These are phyloP conservation scores for Gymnodraco acuticeps DNA, from an alignment of 2,797 vertebrate species.

Conservation along the genomic window DNA sequence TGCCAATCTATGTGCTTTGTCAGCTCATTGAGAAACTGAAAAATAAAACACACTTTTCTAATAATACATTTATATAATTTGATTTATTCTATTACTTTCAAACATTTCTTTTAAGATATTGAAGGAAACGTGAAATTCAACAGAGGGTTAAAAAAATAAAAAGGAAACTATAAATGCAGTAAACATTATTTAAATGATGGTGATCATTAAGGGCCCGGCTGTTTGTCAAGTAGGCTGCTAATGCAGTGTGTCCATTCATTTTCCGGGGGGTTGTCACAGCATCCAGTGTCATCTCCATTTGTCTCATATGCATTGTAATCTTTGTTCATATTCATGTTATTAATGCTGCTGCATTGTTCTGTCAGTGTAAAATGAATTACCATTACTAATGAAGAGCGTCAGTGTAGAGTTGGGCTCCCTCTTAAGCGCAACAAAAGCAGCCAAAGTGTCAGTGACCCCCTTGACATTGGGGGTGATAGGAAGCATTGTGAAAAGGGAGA, in stretches of 20 bases:
- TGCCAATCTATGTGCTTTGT: slow-evolving; percentile 25
- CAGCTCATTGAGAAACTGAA: slow-evolving; percentile 30
- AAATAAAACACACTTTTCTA: slow-evolving; percentile 44
- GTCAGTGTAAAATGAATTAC: slow-evolving; percentile 67
- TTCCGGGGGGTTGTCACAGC: slow-evolving; percentile 38
- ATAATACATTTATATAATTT: slow-evolving; percentile 8
- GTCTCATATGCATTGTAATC: slow-evolving; percentile 61
- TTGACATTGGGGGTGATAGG: slow-evolving; percentile 59
- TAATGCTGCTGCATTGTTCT: slow-evolving; percentile 63
- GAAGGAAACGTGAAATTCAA: slow-evolving; percentile 4
- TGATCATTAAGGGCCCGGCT: slow-evolving; percentile 5
- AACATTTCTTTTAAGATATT: slow-evolving; percentile 6
- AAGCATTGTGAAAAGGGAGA: slow-evolving; percentile 45
- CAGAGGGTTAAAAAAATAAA: not conserved
- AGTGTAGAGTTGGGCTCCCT: slow-evolving; percentile 30
- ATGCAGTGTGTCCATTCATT: slow-evolving; percentile 45
- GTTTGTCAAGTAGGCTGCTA: slow-evolving; percentile 38
- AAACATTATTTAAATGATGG: slow-evolving; percentile 30
- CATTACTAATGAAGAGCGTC: slow-evolving; percentile 76
- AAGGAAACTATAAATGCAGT: slow-evolving; percentile 8
- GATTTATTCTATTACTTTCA: slow-evolving; percentile 5
- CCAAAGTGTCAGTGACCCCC: slow-evolving; percentile 58
- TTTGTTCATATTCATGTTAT: slow-evolving; percentile 72
- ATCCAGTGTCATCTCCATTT: slow-evolving; percentile 57
- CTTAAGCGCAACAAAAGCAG: slow-evolving; percentile 58